phyloP scores from a whole-genome alignment of 2,888 invertebrate species.

The Pollenia labialis region DNA sequence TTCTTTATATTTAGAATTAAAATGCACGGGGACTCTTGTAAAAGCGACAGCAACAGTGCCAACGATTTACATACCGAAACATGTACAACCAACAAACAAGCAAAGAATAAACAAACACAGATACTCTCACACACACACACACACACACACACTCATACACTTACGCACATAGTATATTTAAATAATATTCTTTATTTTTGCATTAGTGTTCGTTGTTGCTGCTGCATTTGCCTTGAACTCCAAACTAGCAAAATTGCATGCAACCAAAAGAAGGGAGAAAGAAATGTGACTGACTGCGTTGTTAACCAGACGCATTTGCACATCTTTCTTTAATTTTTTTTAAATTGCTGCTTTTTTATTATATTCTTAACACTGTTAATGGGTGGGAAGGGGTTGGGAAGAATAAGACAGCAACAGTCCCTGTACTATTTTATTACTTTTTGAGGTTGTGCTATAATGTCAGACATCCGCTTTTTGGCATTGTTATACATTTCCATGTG shows the following conservation, averaged over 20 bases:
- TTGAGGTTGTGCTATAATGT: conserved; percentile 64
- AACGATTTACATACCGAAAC: conserved; percentile 36
- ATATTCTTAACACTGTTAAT: background rate
- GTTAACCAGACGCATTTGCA: conserved; percentile 61
- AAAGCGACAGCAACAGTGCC: conserved; percentile 49
- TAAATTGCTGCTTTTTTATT: conserved; percentile 8
- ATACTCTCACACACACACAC: conserved; percentile 14
- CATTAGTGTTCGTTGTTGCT: conserved; percentile 47
- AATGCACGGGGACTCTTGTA: conserved; percentile 37
- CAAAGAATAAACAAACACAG: conserved; percentile 52
- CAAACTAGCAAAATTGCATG: conserved; percentile 52
- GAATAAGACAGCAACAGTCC: conserved; percentile 2
- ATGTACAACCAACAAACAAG: conserved; percentile 59
- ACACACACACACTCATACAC: conserved; percentile 8
- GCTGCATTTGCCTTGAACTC: conserved; percentile 71
- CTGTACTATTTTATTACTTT: conserved; percentile 43
- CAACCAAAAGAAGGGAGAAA: conserved; percentile 17
- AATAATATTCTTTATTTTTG: conserved; percentile 40
- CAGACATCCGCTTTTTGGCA: conserved; percentile 68
- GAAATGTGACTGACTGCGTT: conserved; percentile 42
- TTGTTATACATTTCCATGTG: conserved; percentile 12
- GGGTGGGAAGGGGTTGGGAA: background rate
- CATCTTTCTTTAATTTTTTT: conserved; percentile 12
- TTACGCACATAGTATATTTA: conserved; percentile 22
- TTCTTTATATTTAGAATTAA: conserved; percentile 64